These are phyloP conservation scores for Enteromius thamalakanensis DNA, from an alignment of 2,797 vertebrate species.

Conservation along the genomic window DNA sequence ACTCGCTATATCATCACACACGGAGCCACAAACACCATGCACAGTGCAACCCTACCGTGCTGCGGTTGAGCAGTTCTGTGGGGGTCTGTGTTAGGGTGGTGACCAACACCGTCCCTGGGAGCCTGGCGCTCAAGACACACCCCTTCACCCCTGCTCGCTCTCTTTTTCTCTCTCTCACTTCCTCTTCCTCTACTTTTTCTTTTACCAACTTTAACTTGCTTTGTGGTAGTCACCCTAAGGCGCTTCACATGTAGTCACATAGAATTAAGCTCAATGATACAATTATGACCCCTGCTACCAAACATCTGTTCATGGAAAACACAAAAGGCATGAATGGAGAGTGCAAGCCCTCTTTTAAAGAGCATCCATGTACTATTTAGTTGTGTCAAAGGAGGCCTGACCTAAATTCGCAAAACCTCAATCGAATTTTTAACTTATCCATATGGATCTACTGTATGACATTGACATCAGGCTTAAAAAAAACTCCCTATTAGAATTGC, in stretches of 20 bases:
- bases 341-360: not conserved
- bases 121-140: constrained; percentile 59
- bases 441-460: not conserved
- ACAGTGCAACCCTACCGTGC: constrained; percentile 64
- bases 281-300: constrained; percentile 17
- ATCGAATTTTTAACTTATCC: constrained; percentile 20
- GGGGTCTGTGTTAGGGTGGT: constrained; percentile 64
- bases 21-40: constrained; percentile 50
- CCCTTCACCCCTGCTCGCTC: constrained; percentile 58
- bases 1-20: constrained; percentile 8
- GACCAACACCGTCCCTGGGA: constrained; percentile 59
- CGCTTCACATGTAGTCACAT: constrained; percentile 25
- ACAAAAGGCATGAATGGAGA: constrained; percentile 11
- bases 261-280: constrained; percentile 21
- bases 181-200: constrained; percentile 27
- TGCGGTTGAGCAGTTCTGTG: constrained; percentile 60
- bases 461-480: not conserved
- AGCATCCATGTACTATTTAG: constrained; percentile 16
- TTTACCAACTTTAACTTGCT: constrained; percentile 12
- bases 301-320: constrained; percentile 31
- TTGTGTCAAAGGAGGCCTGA: constrained; percentile 41
- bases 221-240: not conserved
- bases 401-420: constrained; percentile 49
- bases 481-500: not conserved
- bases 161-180: constrained; percentile 36